These are phyloP conservation scores for Anticlea derivata DNA, from an alignment of 2,888 invertebrate species.

Conservation along the genomic window DNA sequence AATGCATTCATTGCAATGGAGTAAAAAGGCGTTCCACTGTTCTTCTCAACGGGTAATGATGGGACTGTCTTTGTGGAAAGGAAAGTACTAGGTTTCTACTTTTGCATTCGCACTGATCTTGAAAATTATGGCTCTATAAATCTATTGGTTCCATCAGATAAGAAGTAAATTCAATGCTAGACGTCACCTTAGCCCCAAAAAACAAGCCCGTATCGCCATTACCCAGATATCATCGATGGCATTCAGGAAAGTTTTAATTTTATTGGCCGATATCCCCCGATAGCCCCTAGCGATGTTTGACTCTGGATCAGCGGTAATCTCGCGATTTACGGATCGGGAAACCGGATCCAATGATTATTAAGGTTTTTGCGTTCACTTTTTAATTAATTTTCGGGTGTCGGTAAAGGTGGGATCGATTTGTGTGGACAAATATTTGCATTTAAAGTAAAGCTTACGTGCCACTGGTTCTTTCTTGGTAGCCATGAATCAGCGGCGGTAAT, in stretches of 20 bases:
- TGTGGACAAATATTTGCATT: neutral
- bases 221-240: conserved; percentile 15
- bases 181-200: conserved; percentile 8
- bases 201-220: conserved; percentile 5
- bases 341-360: conserved; percentile 26
- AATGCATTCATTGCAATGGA: neutral
- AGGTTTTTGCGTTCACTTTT: conserved; percentile 17
- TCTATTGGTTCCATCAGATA: neutral
- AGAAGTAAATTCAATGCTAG: neutral
- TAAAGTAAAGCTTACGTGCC: too few species aligned
- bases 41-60: too few species aligned
- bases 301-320: conserved; percentile 47
- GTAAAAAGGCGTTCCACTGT: too few species aligned
- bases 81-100: too few species aligned
- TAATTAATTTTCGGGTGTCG: conserved; percentile 24
- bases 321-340: conserved; percentile 38
- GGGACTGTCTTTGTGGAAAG: too few species aligned
- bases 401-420: conserved; percentile 10
- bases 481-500: too few species aligned
- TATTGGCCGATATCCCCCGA: conserved; percentile 48
- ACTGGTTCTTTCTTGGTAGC: too few species aligned
- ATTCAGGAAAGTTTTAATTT: conserved; percentile 55
- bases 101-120: too few species aligned
- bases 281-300: conserved; percentile 43
- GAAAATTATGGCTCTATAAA: too few species aligned